Base-by-base conservation (phyloP, 1,140 invertebrate genomes). In the Caerostris darwini region DNA sequence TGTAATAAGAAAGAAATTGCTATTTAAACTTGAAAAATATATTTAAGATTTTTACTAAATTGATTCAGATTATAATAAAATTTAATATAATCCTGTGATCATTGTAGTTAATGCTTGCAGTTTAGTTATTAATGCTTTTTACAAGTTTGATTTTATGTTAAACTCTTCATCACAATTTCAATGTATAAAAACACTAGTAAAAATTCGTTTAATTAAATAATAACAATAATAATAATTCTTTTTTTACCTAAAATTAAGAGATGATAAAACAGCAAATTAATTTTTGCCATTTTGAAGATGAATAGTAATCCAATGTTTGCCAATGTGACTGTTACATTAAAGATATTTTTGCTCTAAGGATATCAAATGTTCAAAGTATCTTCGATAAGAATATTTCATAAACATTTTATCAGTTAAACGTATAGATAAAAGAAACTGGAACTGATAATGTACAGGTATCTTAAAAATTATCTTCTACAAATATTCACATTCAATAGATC, bases 391-490 rank as follows among this genome's bases (percentile, higher is more conserved):
- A 7, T 59, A 59, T 19, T 77, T 77, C 71, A 12, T 12, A 50
- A 3, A 67, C 4, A 7, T 7, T 34, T 77, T 77, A 77, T 77
- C 71, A 77, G 71, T 50, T 4, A 14, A 14, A 53, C 34, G 34
- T 53, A 12, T 34, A 8, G 71, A 77, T 77, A 12, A 50, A 77
- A 1, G 61, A 50, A 77, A 53, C 12, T 8, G 14, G 34, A 2
- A 5, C 50, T 77, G 71, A 77, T 77, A 77, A 77, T 67, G 34
- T 53, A 77, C 10, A 77, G 34, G 71, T 77, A 77, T 77, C 50
- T 34, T 4, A 53, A 53, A 53, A 12, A 12, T 12, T 77, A 53
- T 53, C 71, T 77, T 53, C 3, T 53, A 12, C 34, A 10, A 12
- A 34, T 77, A 50, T 77, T 34, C 71, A 12, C 10, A 17, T 12